Evolutionary conservation across 92 coral and sea anemone genomes (phyloP).

Genomic region (Zoanthus gigantus): DNA sequence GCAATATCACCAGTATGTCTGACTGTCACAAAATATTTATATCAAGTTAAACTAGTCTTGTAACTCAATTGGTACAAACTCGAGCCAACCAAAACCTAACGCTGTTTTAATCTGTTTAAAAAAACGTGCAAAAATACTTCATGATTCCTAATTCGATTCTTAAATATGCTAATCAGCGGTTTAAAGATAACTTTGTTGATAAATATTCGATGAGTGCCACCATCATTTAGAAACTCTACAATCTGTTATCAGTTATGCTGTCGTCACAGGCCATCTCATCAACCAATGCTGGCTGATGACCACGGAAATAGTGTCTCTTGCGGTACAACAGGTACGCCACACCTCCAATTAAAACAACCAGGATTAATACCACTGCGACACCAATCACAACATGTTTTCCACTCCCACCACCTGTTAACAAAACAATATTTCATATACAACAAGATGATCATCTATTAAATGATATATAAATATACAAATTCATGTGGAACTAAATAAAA

Average conservation of each 20-base stretch:
- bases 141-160: too few species aligned
- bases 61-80: too few species aligned
- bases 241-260: constrained; percentile 56
- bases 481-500: too few species aligned
- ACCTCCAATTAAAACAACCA: constrained; percentile 56
- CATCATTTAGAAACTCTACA: constrained; percentile 17
- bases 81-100: too few species aligned
- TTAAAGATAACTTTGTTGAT: background rate
- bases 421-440: background rate
- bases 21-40: too few species aligned
- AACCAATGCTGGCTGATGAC: constrained; percentile 73
- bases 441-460: too few species aligned
- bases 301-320: constrained; percentile 60
- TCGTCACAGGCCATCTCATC: constrained; percentile 78
- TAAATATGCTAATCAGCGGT: background rate
- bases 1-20: too few species aligned
- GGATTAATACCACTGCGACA: constrained; percentile 66
- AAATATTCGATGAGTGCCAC: background rate
- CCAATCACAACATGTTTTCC: constrained; percentile 76
- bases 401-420: constrained; percentile 39
- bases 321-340: constrained; percentile 69
- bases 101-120: too few species aligned
- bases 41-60: too few species aligned
- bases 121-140: too few species aligned
- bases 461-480: too few species aligned